Evolutionary conservation across 2,888 invertebrate genomes (phyloP).

Genomic region (Papilio gigon): DNA sequence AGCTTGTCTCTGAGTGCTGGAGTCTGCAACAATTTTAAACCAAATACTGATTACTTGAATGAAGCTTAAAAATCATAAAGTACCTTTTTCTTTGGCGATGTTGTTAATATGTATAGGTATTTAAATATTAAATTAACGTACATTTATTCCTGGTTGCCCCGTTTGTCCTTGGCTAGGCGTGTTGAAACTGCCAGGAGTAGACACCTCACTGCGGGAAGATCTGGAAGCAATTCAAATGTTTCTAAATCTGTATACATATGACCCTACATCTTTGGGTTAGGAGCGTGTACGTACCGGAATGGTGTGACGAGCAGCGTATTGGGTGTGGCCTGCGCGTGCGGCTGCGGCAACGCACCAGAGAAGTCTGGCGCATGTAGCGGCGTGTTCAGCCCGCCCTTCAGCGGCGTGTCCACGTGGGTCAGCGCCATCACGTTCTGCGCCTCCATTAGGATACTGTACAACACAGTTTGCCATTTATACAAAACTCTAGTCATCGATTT

Average conservation of each 20-base stretch:
- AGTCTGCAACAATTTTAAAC: conserved; percentile 62
- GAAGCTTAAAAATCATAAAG: no score
- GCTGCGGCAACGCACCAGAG: conserved; percentile 89
- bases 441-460: conserved; percentile 90
- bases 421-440: conserved; percentile 99
- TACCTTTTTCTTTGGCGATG: no score
- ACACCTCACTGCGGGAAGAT: conserved; percentile 85
- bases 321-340: conserved; percentile 88
- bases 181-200: conserved; percentile 82
- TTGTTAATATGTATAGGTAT: background rate
- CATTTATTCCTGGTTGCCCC: conserved; percentile 58
- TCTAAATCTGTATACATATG: no score
- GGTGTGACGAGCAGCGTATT: conserved; percentile 96
- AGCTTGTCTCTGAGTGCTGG: conserved; percentile 95
- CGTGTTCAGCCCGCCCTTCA: conserved; percentile 98
- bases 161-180: conserved; percentile 77
- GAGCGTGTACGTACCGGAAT: conserved; percentile 79
- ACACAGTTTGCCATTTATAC: no score
- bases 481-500: no score
- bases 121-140: conserved; percentile 43
- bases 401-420: conserved; percentile 98
- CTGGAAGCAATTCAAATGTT: conserved; percentile 54
- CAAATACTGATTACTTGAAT: background rate
- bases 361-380: conserved; percentile 95
- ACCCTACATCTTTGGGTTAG: no score